phyloP scores from a whole-genome alignment of 2,113 vertebrate genomes.

The Osmerus mordax region DNA sequence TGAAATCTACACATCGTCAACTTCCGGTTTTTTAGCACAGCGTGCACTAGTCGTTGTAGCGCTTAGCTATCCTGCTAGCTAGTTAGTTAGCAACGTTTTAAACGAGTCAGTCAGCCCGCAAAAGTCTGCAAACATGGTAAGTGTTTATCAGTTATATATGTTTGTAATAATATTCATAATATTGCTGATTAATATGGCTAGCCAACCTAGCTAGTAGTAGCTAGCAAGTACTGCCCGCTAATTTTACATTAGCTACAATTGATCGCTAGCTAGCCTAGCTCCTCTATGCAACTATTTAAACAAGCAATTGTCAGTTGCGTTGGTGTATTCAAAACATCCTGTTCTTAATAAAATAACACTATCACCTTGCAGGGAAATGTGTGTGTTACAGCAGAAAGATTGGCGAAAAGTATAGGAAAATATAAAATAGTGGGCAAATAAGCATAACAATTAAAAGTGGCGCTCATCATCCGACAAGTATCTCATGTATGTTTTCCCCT shows the following conservation, averaged over 20 bases:
- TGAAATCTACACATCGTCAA: neutral
- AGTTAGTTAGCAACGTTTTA: too few relatives aligned
- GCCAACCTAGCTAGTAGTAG: neutral
- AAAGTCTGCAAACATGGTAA: too few relatives aligned
- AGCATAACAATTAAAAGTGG: neutral
- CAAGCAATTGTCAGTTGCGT: neutral
- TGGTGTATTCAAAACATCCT: too few relatives aligned
- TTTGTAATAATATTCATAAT: neutral
- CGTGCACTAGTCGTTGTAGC: neutral
- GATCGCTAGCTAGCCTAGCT: neutral
- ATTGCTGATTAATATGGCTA: neutral
- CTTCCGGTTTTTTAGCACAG: neutral
- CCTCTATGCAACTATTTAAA: neutral
- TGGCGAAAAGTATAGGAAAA: too few relatives aligned
- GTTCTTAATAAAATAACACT: neutral
- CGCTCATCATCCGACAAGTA: neutral
- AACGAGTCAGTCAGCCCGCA: too few relatives aligned
- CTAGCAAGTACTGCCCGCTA: neutral
- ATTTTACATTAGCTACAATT: neutral
- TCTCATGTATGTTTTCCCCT: conserved; percentile 20
- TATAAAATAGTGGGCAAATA: neutral
- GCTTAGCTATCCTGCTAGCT: too few relatives aligned
- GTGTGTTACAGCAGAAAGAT: neutral
- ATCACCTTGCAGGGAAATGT: neutral
- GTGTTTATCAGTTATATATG: neutral